Conservation (phyloP, 2,113 vertebrate genomes). For the Prochilodus magdalenae region DNA sequence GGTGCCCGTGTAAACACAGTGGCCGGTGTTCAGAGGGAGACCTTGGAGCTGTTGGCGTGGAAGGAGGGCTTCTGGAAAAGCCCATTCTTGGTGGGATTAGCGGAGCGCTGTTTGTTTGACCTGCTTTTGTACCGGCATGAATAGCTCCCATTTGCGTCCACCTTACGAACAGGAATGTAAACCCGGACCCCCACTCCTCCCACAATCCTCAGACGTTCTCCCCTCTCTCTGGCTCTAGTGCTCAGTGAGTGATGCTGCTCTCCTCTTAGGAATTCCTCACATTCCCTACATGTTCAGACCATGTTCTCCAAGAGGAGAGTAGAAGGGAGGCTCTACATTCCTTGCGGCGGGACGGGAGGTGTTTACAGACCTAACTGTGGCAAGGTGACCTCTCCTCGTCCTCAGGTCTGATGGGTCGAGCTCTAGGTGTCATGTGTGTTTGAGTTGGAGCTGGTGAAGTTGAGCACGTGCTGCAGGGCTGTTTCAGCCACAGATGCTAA, state of each 20-base stretch:
- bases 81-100: not conserved
- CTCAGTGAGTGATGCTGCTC: not conserved
- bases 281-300: conserved; percentile 72
- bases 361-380: conserved; percentile 13
- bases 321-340: conserved; percentile 18
- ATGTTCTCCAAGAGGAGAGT: conserved; percentile 52
- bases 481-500: too few species aligned
- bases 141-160: not conserved
- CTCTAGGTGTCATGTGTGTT: too few species aligned
- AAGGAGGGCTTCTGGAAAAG: conserved; percentile 2
- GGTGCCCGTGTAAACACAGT: not conserved
- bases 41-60: not conserved
- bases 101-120: not conserved
- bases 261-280: conserved; percentile 66
- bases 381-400: conserved; percentile 2
- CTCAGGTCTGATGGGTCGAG: not conserved
- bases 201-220: not conserved
- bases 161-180: conserved; percentile 35
- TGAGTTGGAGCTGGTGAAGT: too few species aligned
- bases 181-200: not conserved
- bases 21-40: not conserved
- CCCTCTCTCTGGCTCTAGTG: not conserved
- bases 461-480: too few species aligned
- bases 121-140: conserved; percentile 29
- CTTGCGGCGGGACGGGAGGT: not conserved